Evolutionary conservation across 2,888 invertebrate species (phyloP).

Genomic region (Erebia ligea): DNA sequence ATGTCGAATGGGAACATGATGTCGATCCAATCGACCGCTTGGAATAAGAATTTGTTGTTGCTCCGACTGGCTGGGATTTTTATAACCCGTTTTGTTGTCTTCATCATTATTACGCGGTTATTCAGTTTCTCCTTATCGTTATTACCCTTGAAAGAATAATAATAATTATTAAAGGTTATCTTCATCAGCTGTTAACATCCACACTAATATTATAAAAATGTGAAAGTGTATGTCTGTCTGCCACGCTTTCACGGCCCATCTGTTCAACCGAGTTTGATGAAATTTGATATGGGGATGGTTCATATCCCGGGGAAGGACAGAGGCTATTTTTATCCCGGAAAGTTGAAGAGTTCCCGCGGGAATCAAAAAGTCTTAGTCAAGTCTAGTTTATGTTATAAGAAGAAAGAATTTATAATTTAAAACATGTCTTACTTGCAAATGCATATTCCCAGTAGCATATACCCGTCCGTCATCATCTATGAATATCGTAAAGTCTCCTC

Average conservation of each 20-base stretch:
- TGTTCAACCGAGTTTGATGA: too few species aligned
- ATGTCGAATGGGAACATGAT: slow-evolving; percentile 72
- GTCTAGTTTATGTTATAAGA: too few species aligned
- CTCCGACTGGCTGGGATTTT: slow-evolving; percentile 83
- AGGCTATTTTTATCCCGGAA: too few species aligned
- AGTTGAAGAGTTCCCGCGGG: too few species aligned
- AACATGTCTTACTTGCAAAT: slow-evolving; percentile 56
- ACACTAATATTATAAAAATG: too few species aligned
- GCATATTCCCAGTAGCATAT: slow-evolving; percentile 90
- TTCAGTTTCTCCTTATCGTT: slow-evolving; percentile 82
- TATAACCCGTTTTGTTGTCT: slow-evolving; percentile 88
- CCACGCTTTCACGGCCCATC: too few species aligned
- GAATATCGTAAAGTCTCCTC: slow-evolving; percentile 90
- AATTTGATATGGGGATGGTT: too few species aligned
- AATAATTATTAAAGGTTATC: background rate
- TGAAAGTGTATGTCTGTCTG: too few species aligned
- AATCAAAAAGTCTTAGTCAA: too few species aligned
- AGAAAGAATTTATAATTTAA: background rate
- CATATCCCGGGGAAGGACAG: too few species aligned
- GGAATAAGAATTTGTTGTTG: slow-evolving; percentile 70
- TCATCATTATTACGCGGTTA: slow-evolving; percentile 86
- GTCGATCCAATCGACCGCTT: slow-evolving; percentile 68
- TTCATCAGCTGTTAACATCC: background rate
- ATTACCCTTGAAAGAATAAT: slow-evolving; percentile 63
- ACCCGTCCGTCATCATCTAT: slow-evolving; percentile 86